These are phyloP conservation scores for Tyrannus savana DNA, from an alignment of 2,113 vertebrate species.

Conservation along the genomic window DNA sequence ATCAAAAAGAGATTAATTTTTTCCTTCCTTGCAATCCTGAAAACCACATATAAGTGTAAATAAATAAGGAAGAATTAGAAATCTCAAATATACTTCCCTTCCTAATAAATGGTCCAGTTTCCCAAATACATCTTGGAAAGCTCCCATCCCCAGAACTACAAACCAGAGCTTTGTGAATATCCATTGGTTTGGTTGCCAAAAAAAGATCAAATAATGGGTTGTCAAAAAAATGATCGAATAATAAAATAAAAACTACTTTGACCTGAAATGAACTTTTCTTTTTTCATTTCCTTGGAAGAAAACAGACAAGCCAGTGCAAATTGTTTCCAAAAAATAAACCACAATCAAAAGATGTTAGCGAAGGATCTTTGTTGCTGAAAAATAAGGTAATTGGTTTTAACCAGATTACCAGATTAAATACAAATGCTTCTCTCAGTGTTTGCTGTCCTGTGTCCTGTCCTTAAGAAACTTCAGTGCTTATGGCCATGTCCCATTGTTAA, in stretches of 20 bases:
- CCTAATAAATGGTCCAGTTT: not conserved
- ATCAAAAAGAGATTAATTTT: not conserved
- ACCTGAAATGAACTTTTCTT: conserved; percentile 26
- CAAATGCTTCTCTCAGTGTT: not conserved
- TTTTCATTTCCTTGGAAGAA: not conserved
- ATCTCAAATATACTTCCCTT: not conserved
- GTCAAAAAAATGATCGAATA: conserved; percentile 34
- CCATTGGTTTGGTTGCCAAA: not conserved
- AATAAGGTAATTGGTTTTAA: not conserved
- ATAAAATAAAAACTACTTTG: not conserved
- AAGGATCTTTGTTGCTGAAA: not conserved
- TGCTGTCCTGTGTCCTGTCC: not conserved
- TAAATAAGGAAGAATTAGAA: not conserved
- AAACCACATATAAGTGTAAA: not conserved
- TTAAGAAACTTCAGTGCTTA: not conserved
- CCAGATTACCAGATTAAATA: not conserved
- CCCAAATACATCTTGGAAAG: conserved; percentile 19
- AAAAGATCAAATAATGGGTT: not conserved
- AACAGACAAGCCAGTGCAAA: not conserved
- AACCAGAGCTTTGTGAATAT: conserved; percentile 22
- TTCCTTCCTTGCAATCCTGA: not conserved
- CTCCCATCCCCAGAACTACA: not conserved
- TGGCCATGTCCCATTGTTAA: not conserved
- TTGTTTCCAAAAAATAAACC: not conserved
- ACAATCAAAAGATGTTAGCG: not conserved